Evolutionary conservation across 37 sponge, comb jelly and placozoan genomes (phyloP).

Genomic region (Lycopodina hypogea): DNA sequence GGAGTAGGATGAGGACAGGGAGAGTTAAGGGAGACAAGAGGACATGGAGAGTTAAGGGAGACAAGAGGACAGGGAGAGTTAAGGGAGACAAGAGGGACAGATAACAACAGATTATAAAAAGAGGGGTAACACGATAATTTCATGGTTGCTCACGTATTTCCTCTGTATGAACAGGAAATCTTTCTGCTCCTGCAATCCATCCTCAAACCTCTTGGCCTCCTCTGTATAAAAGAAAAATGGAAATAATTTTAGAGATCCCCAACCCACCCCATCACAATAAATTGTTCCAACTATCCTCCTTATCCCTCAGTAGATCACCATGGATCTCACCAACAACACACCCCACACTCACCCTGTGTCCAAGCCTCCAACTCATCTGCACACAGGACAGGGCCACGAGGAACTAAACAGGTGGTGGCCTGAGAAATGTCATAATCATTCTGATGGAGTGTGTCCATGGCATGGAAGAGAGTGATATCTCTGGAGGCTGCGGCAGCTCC

Average conservation of each 20-base stretch:
- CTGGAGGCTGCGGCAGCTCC: slow-evolving; percentile 95
- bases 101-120: no score
- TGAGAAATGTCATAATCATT: slow-evolving; percentile 73
- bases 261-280: not conserved
- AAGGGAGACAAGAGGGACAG: no score
- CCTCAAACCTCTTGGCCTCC: slow-evolving; percentile 92
- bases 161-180: slow-evolving; percentile 89
- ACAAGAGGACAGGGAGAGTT: no score
- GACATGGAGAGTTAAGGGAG: not conserved
- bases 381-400: slow-evolving; percentile 88
- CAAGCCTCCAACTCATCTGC: slow-evolving; percentile 94
- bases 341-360: slow-evolving; percentile 65
- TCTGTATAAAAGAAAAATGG: slow-evolving; percentile 37
- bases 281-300: not conserved
- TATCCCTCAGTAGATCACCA: not conserved
- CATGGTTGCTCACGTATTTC: slow-evolving; percentile 58
- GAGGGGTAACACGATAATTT: no score
- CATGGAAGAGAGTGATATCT: slow-evolving; percentile 93
- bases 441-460: slow-evolving; percentile 86
- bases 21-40: not conserved
- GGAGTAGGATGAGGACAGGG: not conserved
- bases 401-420: slow-evolving; percentile 79
- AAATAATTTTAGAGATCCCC: not conserved
- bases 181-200: slow-evolving; percentile 82
- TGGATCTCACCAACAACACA: not conserved